Evolutionary conservation across 2,797 vertebrate genomes (phyloP).

Genomic region (Galago senegalensis): DNA sequence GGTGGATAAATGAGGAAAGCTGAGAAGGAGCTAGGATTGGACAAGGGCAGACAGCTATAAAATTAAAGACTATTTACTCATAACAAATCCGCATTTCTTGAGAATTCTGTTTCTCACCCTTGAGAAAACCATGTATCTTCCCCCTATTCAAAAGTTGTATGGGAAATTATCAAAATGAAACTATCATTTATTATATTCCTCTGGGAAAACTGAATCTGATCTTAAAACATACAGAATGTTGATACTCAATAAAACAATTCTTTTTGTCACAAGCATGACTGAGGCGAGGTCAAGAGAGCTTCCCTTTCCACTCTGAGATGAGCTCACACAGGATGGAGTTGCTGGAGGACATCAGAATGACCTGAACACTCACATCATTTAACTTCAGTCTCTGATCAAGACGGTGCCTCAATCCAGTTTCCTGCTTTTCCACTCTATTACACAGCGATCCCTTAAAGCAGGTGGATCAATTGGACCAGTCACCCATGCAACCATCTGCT

Average conservation of each 20-base stretch:
- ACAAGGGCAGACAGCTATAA: background rate
- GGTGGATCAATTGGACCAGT: slow-evolving; percentile 65
- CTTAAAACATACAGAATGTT: background rate
- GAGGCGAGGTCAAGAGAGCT: background rate
- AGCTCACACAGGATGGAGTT: background rate
- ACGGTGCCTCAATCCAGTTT: background rate
- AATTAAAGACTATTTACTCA: background rate
- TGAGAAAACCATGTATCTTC: background rate
- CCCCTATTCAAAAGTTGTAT: background rate
- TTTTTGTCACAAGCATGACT: background rate
- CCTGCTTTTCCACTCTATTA: slow-evolving; percentile 59
- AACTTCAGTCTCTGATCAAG: slow-evolving; percentile 67
- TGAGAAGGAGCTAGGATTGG: background rate
- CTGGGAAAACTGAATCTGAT: slow-evolving; percentile 9
- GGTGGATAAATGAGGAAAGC: background rate
- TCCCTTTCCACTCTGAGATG: background rate
- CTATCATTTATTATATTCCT: background rate
- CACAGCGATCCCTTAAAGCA: slow-evolving; percentile 56
- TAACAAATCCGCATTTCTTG: background rate
- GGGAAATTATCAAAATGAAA: slow-evolving; percentile 53
- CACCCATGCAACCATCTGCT: slow-evolving; percentile 55
- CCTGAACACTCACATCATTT: background rate
- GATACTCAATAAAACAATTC: background rate
- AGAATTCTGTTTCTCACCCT: background rate
- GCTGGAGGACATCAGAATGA: background rate